Percentiles rank a stretch among this genome's conserved stretches.
phyloP scores from a whole-genome alignment of 2,888 invertebrate genomes.

The Acrocera orbiculus region DNA sequence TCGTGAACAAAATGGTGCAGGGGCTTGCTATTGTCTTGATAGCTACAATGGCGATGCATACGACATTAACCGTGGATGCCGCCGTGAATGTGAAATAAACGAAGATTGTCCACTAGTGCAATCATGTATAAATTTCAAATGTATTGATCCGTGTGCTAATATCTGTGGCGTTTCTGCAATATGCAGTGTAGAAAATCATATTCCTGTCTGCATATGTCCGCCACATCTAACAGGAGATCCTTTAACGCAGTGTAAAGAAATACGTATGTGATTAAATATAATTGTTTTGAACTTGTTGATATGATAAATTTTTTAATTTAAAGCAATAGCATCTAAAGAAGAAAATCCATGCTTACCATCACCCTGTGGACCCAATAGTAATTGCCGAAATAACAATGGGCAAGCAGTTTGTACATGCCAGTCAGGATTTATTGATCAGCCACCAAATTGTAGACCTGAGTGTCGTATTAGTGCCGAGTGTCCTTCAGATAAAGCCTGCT shows the following conservation, averaged over 20 bases:
- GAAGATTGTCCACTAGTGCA: slow-evolving; percentile 53
- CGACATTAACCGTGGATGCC: slow-evolving; percentile 44
- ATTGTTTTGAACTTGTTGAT: background rate
- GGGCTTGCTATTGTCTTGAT: slow-evolving; percentile 65
- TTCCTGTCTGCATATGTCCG: slow-evolving; percentile 60
- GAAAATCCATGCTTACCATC: slow-evolving; percentile 63
- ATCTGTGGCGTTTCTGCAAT: slow-evolving; percentile 67
- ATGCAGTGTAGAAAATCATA: slow-evolving; percentile 60
- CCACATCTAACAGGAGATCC: slow-evolving; percentile 65
- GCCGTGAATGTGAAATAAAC: slow-evolving; percentile 60
- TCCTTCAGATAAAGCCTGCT: slow-evolving; percentile 60
- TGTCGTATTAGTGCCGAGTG: slow-evolving; percentile 80
- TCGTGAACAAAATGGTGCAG: slow-evolving; percentile 62
- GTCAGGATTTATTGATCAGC: slow-evolving; percentile 58
- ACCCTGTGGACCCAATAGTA: slow-evolving; percentile 77
- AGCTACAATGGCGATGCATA: slow-evolving; percentile 73
- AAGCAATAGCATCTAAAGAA: slow-evolving; percentile 10
- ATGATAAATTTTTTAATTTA: background rate
- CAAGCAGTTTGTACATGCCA: slow-evolving; percentile 75
- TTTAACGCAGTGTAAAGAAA: slow-evolving; percentile 53
- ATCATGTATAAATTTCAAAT: slow-evolving; percentile 67
- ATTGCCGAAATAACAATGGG: slow-evolving; percentile 58
- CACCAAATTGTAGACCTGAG: slow-evolving; percentile 67
- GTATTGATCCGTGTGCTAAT: slow-evolving; percentile 68
- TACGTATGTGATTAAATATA: slow-evolving; percentile 21